phyloP scores from a whole-genome alignment of 2,888 invertebrate genomes.

The Dicranocentrus wangi region DNA sequence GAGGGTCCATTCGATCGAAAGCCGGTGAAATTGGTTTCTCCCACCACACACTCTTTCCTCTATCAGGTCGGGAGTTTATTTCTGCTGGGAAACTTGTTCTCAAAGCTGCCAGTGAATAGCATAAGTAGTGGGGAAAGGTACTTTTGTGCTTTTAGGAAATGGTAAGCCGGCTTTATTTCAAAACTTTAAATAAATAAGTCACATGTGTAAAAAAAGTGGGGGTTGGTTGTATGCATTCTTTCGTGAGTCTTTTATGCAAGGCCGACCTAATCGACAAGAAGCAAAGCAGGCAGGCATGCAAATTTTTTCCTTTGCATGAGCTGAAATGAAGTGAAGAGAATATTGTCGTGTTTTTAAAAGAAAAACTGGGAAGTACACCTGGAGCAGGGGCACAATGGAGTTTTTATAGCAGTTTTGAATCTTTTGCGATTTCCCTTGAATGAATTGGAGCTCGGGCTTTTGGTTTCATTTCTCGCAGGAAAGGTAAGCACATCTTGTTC shows the following conservation, averaged over 20 bases:
- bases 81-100: no score
- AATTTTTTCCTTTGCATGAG: not conserved
- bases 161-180: conserved; percentile 30
- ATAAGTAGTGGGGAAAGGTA: not conserved
- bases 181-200: conserved; percentile 34
- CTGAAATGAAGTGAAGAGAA: not conserved
- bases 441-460: no score
- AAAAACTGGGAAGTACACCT: no score
- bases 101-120: no score
- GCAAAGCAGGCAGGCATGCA: no score
- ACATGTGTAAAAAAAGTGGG: not conserved
- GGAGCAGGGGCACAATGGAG: no score
- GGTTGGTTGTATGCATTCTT: not conserved
- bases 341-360: not conserved
- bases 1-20: not conserved
- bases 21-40: not conserved
- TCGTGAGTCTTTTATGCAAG: not conserved
- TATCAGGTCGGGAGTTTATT: no score
- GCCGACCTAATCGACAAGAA: conserved; percentile 4
- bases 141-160: not conserved
- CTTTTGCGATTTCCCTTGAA: no score
- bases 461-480: no score
- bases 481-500: no score
- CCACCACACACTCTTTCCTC: not conserved
- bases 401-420: no score